Base-by-base conservation (phyloP, 2,113 vertebrate genomes). In the Daboia siamensis region DNA sequence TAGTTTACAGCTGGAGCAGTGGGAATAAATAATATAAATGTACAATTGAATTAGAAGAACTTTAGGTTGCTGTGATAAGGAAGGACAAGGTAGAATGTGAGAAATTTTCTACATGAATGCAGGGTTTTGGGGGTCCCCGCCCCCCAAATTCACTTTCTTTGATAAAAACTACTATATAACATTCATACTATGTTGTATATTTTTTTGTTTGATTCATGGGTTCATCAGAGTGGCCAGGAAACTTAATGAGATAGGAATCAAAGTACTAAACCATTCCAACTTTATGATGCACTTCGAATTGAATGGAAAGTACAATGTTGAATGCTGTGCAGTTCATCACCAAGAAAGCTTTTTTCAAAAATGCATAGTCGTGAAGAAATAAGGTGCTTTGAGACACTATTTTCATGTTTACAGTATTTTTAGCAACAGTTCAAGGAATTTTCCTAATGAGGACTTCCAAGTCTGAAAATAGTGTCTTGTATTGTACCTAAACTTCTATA, bases 21-120 rank as follows among this genome's bases (percentile, higher is more conserved):
- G 89, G 6, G 93, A 94, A 94, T 1, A 56, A 29, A 87, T 89
- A 93, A 1, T 87, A 52, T 89, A 56, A 59, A n/a, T 92, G 33
- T 90, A 64, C 39, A 88, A 55, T 33, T 74, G 52, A 92, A 90
- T 33, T 90, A 26, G 11, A 39, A 26, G 54, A 88, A 33, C 94
- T 93, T 94, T 87, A 48, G 12, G 93, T 26, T n/a, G 51, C 20
- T 21, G 5, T 69, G 57, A 33, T 90, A 59, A 56, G 46, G 15
- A 61, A 56, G 46, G 15, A 61, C 3, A 1, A 24, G 46, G 20
- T 24, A 87, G n/a, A 55, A 6, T 55, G 20, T 8, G 59, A 88
- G 61, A 21, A 55, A 39, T 46, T 87, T 9, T 21, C 29, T 86
- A n/a, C 86, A 74, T 24, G 8, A 88, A 88, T 69, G n/a, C n/a